phyloP scores from a whole-genome alignment of 92 coral and sea anemone species.

The Parazoanthus swiftii region DNA sequence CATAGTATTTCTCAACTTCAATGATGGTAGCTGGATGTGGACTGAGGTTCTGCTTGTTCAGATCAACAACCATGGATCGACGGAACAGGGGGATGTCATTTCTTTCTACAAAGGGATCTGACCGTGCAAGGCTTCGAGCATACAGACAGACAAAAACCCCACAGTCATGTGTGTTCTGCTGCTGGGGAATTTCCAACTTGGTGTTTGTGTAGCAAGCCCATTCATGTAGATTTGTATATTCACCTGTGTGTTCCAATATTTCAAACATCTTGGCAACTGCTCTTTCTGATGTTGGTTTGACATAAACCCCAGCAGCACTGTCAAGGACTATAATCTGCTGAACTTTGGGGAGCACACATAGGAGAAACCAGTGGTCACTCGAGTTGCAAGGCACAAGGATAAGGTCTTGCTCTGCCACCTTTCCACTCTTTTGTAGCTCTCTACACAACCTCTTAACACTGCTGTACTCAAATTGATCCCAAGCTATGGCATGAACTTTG shows the following conservation, averaged over 20 bases:
- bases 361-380: slow-evolving; percentile 55
- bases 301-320: slow-evolving; percentile 44
- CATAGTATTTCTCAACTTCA: slow-evolving; percentile 46
- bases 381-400: slow-evolving; percentile 54
- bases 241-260: slow-evolving; percentile 29
- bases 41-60: slow-evolving; percentile 39
- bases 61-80: slow-evolving; percentile 30
- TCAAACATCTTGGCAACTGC: slow-evolving; percentile 26
- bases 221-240: slow-evolving; percentile 14
- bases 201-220: slow-evolving; percentile 28
- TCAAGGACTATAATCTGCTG: slow-evolving; percentile 40
- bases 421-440: slow-evolving; percentile 35
- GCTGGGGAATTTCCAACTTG: slow-evolving; percentile 1
- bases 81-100: slow-evolving; percentile 9
- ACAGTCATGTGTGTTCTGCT: slow-evolving; percentile 8
- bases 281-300: slow-evolving; percentile 23
- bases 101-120: neutral
- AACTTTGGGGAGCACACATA: slow-evolving; percentile 48
- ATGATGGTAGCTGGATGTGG: slow-evolving; percentile 34
- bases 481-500: slow-evolving; percentile 33
- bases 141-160: neutral
- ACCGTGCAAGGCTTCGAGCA: slow-evolving; percentile 11
- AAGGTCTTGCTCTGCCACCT: slow-evolving; percentile 30
- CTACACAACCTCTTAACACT: slow-evolving; percentile 28
- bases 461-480: slow-evolving; percentile 56